Base-by-base conservation (phyloP, 2,797 vertebrate species). In the Atherinosoma microstoma region DNA sequence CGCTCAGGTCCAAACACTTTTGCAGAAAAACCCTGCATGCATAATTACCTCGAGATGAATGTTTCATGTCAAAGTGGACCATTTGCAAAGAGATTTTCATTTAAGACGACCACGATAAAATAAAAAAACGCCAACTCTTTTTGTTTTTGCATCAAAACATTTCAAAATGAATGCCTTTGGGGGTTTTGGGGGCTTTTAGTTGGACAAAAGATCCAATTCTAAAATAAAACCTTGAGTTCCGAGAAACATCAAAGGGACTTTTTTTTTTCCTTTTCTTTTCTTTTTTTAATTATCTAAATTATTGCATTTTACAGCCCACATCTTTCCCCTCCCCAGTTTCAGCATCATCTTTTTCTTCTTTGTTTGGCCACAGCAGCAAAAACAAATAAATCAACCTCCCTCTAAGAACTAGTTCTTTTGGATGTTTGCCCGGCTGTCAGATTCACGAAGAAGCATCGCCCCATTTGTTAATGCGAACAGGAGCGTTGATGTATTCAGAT, bases 371-470 rank as follows among this genome's bases (percentile, higher is more conserved):
- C 70, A 53, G 75, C 69, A 72, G 58, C 64, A 72, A 60, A 72
- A 86, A 64, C 45, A 47, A 47, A 62, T 53, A 47, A 47, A 62
- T 53, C 56, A 35, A 60, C 53, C 58, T 51, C 35, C 49, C 47
- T 67, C 42, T 22, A 73, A 38, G 47, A 70, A 64, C 65, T 36
- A 73, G 61, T 15, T 73, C 58, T 82, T 67, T 77, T 87, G 84
- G 82, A 69, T n/a, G 9, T 47, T 13, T 82, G 82, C 77, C 83
- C 71, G 73, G 68, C 68, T 80, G 83, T 87, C 81, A 74, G 56
- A 76, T 20, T 85, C 42, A 36, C 67, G 42, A 54, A 73, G 70
- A 67, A 32, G 56, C 64, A 13, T 36, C 1, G 47, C 64, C 70
- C 60, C 62, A 45, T 47, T 47, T 20, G 45, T 47, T 47, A 71